Evolutionary conservation across 1,140 invertebrate genomes (phyloP).

Genomic region (fruit fly (Drosophila melanogaster)): DNA sequence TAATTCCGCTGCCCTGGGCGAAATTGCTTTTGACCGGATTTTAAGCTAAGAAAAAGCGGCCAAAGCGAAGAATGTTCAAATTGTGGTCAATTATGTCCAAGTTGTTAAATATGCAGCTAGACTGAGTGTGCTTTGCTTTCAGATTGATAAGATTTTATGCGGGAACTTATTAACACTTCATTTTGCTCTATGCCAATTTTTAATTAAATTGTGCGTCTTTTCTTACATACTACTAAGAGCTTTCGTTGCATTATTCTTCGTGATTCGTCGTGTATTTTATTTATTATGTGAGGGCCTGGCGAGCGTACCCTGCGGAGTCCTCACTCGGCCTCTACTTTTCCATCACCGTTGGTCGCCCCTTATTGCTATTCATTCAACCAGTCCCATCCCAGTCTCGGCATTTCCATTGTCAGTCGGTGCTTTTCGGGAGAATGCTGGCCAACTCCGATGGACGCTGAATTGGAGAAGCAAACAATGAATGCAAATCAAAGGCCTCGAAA

Average conservation of each 20-base stretch:
- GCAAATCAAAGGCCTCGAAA: constrained; percentile 61
- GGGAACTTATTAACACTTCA: background rate
- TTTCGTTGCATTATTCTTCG: no score
- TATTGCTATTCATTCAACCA: background rate
- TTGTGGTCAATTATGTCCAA: constrained; percentile 1
- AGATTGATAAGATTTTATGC: background rate
- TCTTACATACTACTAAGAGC: background rate
- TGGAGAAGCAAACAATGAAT: constrained; percentile 32
- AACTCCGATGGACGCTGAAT: background rate
- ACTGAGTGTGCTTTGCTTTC: background rate
- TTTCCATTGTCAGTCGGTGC: constrained; percentile 27
- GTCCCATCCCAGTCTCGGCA: background rate
- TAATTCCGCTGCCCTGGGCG: background rate
- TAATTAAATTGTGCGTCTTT: background rate
- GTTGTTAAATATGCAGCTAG: background rate
- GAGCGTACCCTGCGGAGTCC: constrained; percentile 8
- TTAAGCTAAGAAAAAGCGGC: background rate
- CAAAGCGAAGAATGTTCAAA: background rate
- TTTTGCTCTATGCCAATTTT: no score
- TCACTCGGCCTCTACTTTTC: background rate
- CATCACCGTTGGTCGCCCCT: background rate
- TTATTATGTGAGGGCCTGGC: constrained; percentile 13
- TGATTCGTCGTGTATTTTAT: background rate
- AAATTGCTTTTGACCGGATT: constrained; percentile 15
- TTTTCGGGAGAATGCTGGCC: constrained; percentile 16